Evolutionary conservation across 2,888 invertebrate species (phyloP), one percentile per base, ranked within the genome.

Genomic region (Chymomyza caudatula): DNA sequence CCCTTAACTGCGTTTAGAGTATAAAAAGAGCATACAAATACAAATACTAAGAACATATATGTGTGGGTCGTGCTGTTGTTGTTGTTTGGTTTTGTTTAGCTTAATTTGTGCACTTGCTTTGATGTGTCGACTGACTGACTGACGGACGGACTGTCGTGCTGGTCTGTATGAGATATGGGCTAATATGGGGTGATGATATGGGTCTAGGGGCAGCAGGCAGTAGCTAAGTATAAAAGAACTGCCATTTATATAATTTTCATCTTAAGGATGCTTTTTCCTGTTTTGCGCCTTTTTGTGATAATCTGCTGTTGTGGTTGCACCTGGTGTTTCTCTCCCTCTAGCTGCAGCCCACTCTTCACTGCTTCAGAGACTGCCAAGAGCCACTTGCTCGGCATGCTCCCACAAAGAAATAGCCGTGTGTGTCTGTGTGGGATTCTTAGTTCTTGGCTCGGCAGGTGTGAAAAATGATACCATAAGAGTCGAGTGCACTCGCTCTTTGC

Each of bases 91-190:
- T 80, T 80, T 84, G 86, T 75, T 80, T 84, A 86, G 80, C 80
- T 81, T 80, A 86, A 80, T 80, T 80, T 80, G 86, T 70, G 69
- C 78, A 84, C 78, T 84, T 73, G 86, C 80, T 80, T 80, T 80
- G 80, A 80, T 86, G 80, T 86, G 78, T 80, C 57, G 69, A 63
- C 66, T 44, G 49, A 11, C 51, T 51, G 15, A 51, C 19, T 13
- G 51, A 22, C 19, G 1, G 22, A 51, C 3, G 17, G 22, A 51
- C 11, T 19, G 19, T 11, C 22, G 13, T 8, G 4, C 5, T 13
- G 17, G n/a, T 17, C 44, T 47, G 44, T 17, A 1, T 47, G 17
- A 6, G 15, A 17, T 47, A 47, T 47, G 47, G 15, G 47, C 3
- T 19, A 8, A 47, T n/a, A n/a, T n/a, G n/a, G n/a, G n/a, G n/a